These are phyloP conservation scores for Nothobranchius kuhntae DNA, from an alignment of 2,113 vertebrate species.

Conservation along the genomic window DNA sequence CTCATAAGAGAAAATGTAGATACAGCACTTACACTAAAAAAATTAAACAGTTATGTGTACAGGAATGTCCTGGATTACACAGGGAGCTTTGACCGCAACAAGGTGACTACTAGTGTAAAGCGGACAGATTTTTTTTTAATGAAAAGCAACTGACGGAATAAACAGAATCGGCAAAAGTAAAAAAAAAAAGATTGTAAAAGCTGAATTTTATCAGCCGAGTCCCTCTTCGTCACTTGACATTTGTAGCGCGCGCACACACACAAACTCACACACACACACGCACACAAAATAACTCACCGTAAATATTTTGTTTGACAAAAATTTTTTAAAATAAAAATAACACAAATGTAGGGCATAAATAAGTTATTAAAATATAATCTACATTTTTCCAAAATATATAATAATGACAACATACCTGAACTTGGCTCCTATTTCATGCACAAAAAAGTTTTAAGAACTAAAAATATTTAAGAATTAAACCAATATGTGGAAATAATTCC, in stretches of 20 bases:
- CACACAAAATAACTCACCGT: slow-evolving; percentile 46
- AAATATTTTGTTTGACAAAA: slow-evolving; percentile 36
- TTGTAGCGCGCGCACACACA: slow-evolving; percentile 25
- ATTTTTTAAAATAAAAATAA: slow-evolving; percentile 34
- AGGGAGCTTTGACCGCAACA: not conserved
- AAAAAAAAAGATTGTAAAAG: not conserved
- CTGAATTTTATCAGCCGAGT: slow-evolving; percentile 1
- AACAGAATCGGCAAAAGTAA: not conserved
- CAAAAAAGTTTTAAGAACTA: slow-evolving; percentile 32
- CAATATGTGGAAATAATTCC: slow-evolving; percentile 14
- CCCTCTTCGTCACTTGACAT: not conserved
- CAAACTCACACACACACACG: not conserved
- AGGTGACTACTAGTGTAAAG: slow-evolving; percentile 2
- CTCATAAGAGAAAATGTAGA: too few species aligned
- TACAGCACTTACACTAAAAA: not conserved
- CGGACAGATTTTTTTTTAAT: not conserved
- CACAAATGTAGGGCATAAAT: slow-evolving; percentile 70
- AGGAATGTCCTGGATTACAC: slow-evolving; percentile 26
- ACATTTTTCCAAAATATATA: slow-evolving; percentile 74
- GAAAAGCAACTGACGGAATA: not conserved
- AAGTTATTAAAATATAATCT: slow-evolving; percentile 84
- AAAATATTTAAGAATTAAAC: slow-evolving; percentile 31
- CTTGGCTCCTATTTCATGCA: slow-evolving; percentile 75
- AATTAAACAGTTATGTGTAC: not conserved
- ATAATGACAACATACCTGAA: slow-evolving; percentile 74